Conservation (phyloP, 2,113 vertebrate genomes). For the Leptobrachium leishanense region DNA sequence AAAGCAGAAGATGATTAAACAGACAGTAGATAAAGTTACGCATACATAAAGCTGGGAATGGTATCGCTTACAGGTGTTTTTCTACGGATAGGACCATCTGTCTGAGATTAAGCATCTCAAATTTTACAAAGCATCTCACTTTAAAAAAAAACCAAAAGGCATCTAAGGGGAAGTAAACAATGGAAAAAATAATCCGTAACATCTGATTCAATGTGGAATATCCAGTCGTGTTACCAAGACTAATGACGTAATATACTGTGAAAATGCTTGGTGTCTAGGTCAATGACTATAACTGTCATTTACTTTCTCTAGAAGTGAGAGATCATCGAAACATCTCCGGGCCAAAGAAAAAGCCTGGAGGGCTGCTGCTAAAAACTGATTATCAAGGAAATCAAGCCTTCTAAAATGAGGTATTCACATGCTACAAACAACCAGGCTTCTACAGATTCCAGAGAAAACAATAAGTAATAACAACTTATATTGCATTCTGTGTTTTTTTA, state of each 20-base stretch:
- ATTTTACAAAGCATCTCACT: too few relatives aligned
- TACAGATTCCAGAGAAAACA: background rate
- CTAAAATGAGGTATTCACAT: background rate
- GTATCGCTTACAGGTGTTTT: too few relatives aligned
- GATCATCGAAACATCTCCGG: background rate
- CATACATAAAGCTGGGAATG: too few relatives aligned
- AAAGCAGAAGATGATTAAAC: too few relatives aligned
- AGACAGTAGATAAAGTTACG: too few relatives aligned
- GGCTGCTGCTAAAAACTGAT: background rate
- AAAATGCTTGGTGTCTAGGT: background rate
- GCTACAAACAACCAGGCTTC: background rate
- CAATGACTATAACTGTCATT: background rate
- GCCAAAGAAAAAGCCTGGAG: background rate
- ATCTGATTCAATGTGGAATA: background rate
- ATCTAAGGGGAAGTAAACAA: too few relatives aligned
- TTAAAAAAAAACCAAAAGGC: too few relatives aligned
- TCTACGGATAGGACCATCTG: too few relatives aligned
- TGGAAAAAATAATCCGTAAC: too few relatives aligned
- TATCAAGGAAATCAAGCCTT: background rate
- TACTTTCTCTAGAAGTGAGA: background rate
- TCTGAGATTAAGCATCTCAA: too few relatives aligned
- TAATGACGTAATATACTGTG: background rate
- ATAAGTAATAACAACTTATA: background rate
- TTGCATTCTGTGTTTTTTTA: too few relatives aligned
- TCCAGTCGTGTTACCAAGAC: background rate